Conservation (phyloP, 2,888 invertebrate species). For the Phasia obesa region DNA sequence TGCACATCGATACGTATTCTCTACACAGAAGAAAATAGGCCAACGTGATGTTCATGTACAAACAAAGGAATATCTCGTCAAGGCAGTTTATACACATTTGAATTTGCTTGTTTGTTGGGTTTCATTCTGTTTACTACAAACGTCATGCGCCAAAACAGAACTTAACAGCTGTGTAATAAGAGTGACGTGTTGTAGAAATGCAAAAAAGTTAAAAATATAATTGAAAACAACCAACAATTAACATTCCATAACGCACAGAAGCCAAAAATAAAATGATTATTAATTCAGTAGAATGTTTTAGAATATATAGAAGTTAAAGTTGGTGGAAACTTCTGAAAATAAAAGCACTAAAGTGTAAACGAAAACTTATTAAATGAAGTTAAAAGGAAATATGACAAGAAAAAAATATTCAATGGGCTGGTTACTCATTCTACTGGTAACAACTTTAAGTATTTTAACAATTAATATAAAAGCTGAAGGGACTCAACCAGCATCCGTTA, state of each 20-base stretch:
- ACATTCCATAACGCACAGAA: constrained; percentile 24
- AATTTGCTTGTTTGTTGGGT: constrained; percentile 2
- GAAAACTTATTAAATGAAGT: not conserved
- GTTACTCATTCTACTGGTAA: constrained; percentile 27
- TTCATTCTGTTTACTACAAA: constrained; percentile 2
- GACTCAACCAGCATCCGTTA: not conserved
- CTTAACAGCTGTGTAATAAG: constrained; percentile 35
- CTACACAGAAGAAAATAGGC: too few species aligned
- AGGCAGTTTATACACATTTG: too few species aligned
- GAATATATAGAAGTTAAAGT: constrained; percentile 9
- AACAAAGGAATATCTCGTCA: too few species aligned
- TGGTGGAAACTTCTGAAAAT: constrained; percentile 9
- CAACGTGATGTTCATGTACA: too few species aligned
- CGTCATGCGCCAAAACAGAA: not conserved
- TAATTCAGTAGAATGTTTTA: constrained; percentile 35
- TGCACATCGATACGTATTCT: too few species aligned
- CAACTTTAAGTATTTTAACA: constrained; percentile 28
- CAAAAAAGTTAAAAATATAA: constrained; percentile 28
- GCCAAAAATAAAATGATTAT: constrained; percentile 54
- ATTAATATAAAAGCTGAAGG: constrained; percentile 53
- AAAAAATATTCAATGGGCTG: constrained; percentile 31
- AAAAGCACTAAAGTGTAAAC: not conserved
- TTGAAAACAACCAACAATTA: constrained; percentile 35
- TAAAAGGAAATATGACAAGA: constrained; percentile 56
- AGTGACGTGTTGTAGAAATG: constrained; percentile 50